These are phyloP conservation scores for Lepidochitona cinerea DNA, from an alignment of 2,888 invertebrate species.

Conservation along the genomic window DNA sequence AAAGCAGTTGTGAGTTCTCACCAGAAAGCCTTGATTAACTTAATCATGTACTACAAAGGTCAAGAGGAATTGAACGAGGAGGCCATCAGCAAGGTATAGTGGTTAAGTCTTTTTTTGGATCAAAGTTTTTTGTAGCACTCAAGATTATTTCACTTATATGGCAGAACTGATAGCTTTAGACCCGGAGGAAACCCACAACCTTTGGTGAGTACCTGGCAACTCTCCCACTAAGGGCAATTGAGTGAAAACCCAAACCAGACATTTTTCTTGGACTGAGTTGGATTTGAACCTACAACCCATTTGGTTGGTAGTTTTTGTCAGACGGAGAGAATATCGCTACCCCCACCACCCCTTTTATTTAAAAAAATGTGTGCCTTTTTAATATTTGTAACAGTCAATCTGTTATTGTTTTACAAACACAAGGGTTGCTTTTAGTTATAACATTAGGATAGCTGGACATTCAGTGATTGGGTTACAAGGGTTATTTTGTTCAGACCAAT, in stretches of 20 bases:
- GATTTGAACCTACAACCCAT: background rate
- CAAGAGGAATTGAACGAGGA: background rate
- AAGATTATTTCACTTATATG: background rate
- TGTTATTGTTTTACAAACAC: too few species aligned
- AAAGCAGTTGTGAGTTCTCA: background rate
- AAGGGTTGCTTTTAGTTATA: too few species aligned
- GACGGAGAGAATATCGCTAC: too few species aligned
- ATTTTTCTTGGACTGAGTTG: background rate
- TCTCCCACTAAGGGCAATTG: background rate
- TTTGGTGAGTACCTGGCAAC: background rate
- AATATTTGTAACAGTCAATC: too few species aligned
- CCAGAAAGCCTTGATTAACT: background rate
- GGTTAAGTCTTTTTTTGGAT: background rate
- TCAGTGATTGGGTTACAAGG: too few species aligned
- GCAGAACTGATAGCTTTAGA: too few species aligned
- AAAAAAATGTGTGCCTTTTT: too few species aligned
- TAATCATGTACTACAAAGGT: background rate
- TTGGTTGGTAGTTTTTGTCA: too few species aligned
- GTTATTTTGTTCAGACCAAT: too few species aligned
- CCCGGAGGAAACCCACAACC: too few species aligned
- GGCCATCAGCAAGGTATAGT: background rate
- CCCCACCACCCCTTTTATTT: too few species aligned
- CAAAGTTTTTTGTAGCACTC: background rate
- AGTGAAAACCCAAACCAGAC: background rate
- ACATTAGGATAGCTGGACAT: too few species aligned